Percentiles rank a stretch among this genome's conserved stretches.
Conservation (phyloP, 2,113 vertebrate species). For the Ascaphus truei region DNA sequence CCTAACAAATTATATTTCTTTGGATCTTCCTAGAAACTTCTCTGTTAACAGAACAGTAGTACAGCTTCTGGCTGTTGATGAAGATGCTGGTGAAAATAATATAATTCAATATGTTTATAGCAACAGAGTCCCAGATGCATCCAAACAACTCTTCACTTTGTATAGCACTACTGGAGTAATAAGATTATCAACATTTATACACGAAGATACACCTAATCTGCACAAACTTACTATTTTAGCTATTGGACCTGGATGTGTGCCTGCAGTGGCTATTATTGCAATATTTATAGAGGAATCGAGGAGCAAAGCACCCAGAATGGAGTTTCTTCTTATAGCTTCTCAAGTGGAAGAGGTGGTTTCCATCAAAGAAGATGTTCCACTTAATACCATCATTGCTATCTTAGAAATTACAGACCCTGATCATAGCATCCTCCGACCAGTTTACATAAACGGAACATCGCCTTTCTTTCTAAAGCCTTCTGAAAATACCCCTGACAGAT, state of each 20-base stretch:
- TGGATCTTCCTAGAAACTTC: not conserved
- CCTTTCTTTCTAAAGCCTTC: conserved; percentile 10
- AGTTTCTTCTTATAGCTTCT: conserved; percentile 5
- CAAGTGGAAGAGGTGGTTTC: not conserved
- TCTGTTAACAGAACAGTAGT: not conserved
- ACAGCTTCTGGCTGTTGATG: conserved; percentile 5
- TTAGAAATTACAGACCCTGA: conserved; percentile 12
- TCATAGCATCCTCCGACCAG: not conserved
- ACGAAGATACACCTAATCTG: not conserved
- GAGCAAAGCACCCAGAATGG: not conserved
- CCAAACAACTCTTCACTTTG: not conserved
- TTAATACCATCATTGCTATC: conserved; percentile 17
- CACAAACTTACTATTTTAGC: conserved; percentile 7
- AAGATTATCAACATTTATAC: not conserved
- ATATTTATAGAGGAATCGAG: not conserved
- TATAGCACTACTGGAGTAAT: not conserved
- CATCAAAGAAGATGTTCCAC: conserved; percentile 1
- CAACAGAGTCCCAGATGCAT: not conserved
- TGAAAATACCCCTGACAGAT: conserved; percentile 7
- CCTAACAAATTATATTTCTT: not conserved
- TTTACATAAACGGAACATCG: not conserved
- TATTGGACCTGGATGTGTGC: conserved; percentile 4
- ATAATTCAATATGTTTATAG: conserved; percentile 15
- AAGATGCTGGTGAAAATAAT: conserved; percentile 7
- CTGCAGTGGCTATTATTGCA: conserved; percentile 1